Evolutionary conservation across 1,140 invertebrate genomes (phyloP), one percentile per base, ranked within the genome.

Genomic region (Chymomyza costata): DNA sequence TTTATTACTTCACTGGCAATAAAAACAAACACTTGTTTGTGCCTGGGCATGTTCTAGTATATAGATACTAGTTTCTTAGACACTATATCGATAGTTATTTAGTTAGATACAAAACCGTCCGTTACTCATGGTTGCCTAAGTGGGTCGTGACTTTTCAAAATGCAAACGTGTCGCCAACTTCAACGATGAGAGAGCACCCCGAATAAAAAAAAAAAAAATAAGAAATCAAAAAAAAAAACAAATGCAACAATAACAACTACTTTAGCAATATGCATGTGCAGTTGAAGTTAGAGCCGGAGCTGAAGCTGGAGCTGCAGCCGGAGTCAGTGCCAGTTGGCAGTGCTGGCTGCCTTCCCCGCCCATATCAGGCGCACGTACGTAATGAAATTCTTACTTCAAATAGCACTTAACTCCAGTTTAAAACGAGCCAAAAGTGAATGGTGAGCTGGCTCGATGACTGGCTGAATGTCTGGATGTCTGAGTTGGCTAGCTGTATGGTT

Each of bases 331-430:
- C 16, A 39, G 45, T 30, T 46, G 16, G 16, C 50, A 54, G n/a
- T n/a, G n/a, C n/a, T n/a, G n/a, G n/a, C n/a, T n/a, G n/a, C n/a
- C n/a, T n/a, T n/a, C n/a, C n/a, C n/a, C n/a, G n/a, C n/a, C n/a
- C n/a, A n/a, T n/a, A n/a, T n/a, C n/a, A 55, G n/a, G 58, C 67
- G 60, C 70, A 76, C 70, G 71, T 76, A 76, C 70, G 70, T 76
- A 76, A 76, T 76, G 70, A 76, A 76, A 76, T 76, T 78, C 71
- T 80, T 78, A 78, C 71, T 73, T 78, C 71, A 78, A 78, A 78
- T 76, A 78, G 71, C 71, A 78, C 71, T 78, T 78, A 78, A 78
- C 73, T 78, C 73, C 71, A 76, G 70, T 78, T 78, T 78, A 80
- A 78, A 78, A 71, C 71, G 73, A 80, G 74, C 67, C 74, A 76